phyloP scores from a whole-genome alignment of 2,797 vertebrate species.

The Cheirogaleus major region DNA sequence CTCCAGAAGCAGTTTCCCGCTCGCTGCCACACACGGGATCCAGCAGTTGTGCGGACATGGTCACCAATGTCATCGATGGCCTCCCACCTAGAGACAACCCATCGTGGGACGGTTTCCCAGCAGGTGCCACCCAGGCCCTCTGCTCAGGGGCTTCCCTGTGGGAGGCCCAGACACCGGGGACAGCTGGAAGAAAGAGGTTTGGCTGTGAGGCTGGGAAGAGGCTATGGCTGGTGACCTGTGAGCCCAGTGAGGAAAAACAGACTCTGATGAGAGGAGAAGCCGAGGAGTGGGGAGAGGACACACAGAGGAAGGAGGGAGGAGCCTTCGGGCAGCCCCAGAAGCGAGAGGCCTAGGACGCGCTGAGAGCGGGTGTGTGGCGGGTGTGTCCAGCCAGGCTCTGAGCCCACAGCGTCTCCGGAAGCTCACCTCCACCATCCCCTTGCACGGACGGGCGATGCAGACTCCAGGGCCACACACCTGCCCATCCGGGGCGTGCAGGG shows the following conservation, averaged over 20 bases:
- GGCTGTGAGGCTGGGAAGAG: background rate
- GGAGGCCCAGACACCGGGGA: background rate
- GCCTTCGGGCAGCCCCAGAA: background rate
- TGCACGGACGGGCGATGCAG: background rate
- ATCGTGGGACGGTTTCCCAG: background rate
- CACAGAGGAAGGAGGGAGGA: background rate
- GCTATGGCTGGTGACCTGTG: fast-evolving
- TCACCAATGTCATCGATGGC: background rate
- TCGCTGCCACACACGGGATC: background rate
- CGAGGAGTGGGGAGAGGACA: background rate
- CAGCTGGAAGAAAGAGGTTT: background rate
- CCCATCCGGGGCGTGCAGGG: background rate
- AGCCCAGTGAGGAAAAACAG: background rate
- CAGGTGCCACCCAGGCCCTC: background rate
- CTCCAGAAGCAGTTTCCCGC: background rate
- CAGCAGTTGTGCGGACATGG: fast-evolving
- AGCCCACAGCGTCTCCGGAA: background rate
- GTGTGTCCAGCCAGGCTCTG: background rate
- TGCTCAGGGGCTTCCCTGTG: no score
- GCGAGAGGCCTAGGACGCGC: fast-evolving
- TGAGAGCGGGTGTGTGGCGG: no score
- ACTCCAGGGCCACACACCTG: background rate
- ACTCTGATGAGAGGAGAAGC: background rate
- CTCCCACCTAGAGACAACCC: background rate
- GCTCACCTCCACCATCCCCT: no score